Evolutionary conservation across 2,113 vertebrate genomes (phyloP).

Genomic region (Forbesichthys agassizii): DNA sequence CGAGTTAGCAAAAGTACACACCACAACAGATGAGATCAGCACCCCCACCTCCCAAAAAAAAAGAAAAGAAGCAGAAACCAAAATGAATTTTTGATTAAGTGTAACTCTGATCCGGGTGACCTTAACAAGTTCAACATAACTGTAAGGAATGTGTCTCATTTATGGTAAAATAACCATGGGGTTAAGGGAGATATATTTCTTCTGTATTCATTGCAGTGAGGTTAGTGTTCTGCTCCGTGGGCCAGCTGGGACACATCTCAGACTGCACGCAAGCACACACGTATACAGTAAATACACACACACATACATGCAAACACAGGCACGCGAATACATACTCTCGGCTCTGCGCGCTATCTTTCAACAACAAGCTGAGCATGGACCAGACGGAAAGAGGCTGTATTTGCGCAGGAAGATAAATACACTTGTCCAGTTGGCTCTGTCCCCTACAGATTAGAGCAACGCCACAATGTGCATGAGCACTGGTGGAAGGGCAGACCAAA

Average conservation of each 20-base stretch:
- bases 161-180: conserved; percentile 60
- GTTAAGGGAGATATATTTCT: conserved; percentile 60
- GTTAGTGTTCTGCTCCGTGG: conserved; percentile 62
- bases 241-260: conserved; percentile 76
- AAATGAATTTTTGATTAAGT: conserved; percentile 42
- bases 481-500: conserved; percentile 69
- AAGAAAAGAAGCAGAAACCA: conserved; percentile 50
- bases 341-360: conserved; percentile 77
- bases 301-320: conserved; percentile 25
- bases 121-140: conserved; percentile 51
- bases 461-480: conserved; percentile 69
- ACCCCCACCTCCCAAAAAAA: neutral
- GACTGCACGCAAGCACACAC: conserved; percentile 27
- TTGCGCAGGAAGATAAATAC: conserved; percentile 80
- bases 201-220: conserved; percentile 67
- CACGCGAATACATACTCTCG: conserved; percentile 29
- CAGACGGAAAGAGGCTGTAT: conserved; percentile 78
- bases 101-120: conserved; percentile 58
- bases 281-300: conserved; percentile 2
- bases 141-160: conserved; percentile 68
- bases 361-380: conserved; percentile 76
- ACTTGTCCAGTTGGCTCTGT: conserved; percentile 72
- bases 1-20: conserved; percentile 59
- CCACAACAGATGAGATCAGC: conserved; percentile 40
- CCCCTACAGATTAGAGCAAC: conserved; percentile 72